Evolutionary conservation across 1,140 invertebrate genomes (phyloP), one percentile per base, ranked within the genome.

Genomic region (Drosophila santomea): DNA sequence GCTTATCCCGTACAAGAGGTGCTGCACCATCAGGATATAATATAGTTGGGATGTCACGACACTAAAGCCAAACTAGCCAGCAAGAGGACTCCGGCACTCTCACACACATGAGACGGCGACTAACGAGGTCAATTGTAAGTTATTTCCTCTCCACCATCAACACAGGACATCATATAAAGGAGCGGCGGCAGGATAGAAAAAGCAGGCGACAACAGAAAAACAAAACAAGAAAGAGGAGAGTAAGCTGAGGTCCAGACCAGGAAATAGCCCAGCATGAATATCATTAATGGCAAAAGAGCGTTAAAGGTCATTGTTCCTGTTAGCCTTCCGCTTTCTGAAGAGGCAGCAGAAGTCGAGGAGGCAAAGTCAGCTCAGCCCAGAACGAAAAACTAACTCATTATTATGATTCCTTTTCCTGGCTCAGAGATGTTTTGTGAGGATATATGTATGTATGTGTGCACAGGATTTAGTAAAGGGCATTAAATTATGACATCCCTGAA

Each of bases 101-200:
- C 60, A 48, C 68, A 66, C 71, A 61, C 78, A 86, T 62, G 75
- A 72, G 69, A 72, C 66, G 78, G 45, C 68, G 60, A 44, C 83
- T 88, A 88, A 88, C 83, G 83, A 88, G 83, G 83, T 88, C 80
- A 88, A 88, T 88, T 89, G 83, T 88, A 89, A 88, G 83, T 88
- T 88, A 88, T 88, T 89, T 88, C 63, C 73, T 82, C 52, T 59
- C 45, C 64, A 60, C 58, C 61, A 67, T 44, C 67, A 82, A 48
- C 62, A 51, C 61, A 68, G 54, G 47, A 43, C 44, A 64, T 45
- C 64, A 57, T 23, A 61, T 47, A 63, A 55, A 79, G 58, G 52
- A 59, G 51, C 39, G 44, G 39, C 51, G 44, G 39, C 51, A n/a
- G 47, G 17, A 60, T 57, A 61, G 55, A 68, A 63, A 68, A 60